These are phyloP conservation scores for pig (Sus scrofa) DNA, from an alignment of 2,113 vertebrate genomes.

Conservation along the genomic window T2T-Sscrofa CM000812.6:145674501-145675000, in stretches of 20 bases:
- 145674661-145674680: background rate
- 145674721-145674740: background rate
- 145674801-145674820: background rate
- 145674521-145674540: slow-evolving; percentile 21
- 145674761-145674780: background rate
- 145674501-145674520: background rate
- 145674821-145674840: background rate
- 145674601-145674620: background rate
- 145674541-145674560: background rate
- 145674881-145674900: background rate
- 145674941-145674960: background rate
- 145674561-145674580: background rate
- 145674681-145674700: background rate
- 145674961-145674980: background rate
- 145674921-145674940: background rate
- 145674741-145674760: background rate
- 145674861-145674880: background rate
- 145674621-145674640: background rate
- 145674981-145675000: background rate
- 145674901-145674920: background rate
- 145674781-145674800: background rate
- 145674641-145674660: background rate
- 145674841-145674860: background rate
- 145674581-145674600: background rate
- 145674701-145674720: background rate